These are phyloP conservation scores for Hippopotamyrus pictus DNA, from an alignment of 2,797 vertebrate genomes.

Conservation along the genomic window DNA sequence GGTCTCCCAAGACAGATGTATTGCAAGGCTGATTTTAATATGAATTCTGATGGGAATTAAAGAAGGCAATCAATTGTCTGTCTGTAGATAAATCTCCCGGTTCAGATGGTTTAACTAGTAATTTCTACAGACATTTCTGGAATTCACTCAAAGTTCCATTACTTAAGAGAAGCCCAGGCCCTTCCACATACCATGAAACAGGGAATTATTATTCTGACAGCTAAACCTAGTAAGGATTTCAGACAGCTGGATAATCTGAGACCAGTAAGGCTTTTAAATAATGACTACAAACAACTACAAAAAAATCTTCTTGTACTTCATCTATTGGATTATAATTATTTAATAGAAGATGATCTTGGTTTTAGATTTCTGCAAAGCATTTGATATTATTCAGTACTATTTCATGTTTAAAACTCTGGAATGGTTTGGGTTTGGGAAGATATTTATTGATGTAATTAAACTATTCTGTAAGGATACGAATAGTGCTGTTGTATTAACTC, in stretches of 20 bases:
- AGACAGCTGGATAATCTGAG: neutral
- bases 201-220: neutral
- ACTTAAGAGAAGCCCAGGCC: neutral
- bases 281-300: constrained; percentile 9
- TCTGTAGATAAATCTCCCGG: neutral
- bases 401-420: neutral
- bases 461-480: neutral
- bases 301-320: neutral
- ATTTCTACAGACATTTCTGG: constrained; percentile 10
- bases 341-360: neutral
- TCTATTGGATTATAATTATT: neutral
- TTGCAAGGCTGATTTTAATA: constrained; percentile 16
- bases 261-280: constrained; percentile 5
- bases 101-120: neutral
- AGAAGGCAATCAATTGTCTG: constrained; percentile 6
- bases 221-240: neutral
- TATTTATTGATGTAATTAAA: neutral
- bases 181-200: constrained; percentile 18
- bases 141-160: neutral
- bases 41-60: neutral
- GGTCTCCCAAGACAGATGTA: constrained; percentile 11
- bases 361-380: too few species aligned
- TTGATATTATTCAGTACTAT: too few species aligned
- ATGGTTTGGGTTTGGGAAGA: neutral
- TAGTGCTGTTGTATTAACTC: neutral